Evolutionary conservation across 2,888 invertebrate species (phyloP), one percentile per base, ranked within the genome.

Genomic region (Caenorhabditis sp.): DNA sequence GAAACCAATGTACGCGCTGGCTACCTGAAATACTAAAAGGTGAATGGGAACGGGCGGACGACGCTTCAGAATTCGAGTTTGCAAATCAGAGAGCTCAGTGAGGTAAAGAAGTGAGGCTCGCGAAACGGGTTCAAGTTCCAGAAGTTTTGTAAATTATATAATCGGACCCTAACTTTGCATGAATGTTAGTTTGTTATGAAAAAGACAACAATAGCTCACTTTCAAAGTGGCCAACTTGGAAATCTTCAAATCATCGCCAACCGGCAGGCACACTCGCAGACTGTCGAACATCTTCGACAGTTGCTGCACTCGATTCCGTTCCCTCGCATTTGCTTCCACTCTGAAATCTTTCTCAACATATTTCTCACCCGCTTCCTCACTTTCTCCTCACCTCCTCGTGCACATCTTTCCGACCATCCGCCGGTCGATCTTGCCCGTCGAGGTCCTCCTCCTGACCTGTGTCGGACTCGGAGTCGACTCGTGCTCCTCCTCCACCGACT

Each of bases 291-390:
- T 72, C 43, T 73, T 71, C 3, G 72, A 72, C 2, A 78, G 37
- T 22, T 62, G 62, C 26, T 78, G 78, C 8, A 78, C 78, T 22
- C 78, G 59, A 55, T 73, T 72, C 15, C 78, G 26, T 53, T 78
- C 78, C 20, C 78, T 30, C 0, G 78, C 78, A 52, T 78, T 78
- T 1, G 78, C 78, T 73, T 76, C 76, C 11, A 32, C 45, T 59
- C 76, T 76, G 58, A 32, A 68, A 70, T 9, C 24, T 11, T 2
- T 13, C 11, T 15, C 20, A 17, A 35, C 2, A 11, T 15, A 1
- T 8, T 30, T 39, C 3, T 37, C 27, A 17, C 8, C n/a, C n/a
- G 15, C 7, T 27, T 22, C 24, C 11, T 41, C 15, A 15, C 15
- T 9, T 43, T 43, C 15, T 4, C 22, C 46, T 41, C 22, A 70